Conservation (phyloP, 2,113 vertebrate genomes). For the Rhea pennata region DNA sequence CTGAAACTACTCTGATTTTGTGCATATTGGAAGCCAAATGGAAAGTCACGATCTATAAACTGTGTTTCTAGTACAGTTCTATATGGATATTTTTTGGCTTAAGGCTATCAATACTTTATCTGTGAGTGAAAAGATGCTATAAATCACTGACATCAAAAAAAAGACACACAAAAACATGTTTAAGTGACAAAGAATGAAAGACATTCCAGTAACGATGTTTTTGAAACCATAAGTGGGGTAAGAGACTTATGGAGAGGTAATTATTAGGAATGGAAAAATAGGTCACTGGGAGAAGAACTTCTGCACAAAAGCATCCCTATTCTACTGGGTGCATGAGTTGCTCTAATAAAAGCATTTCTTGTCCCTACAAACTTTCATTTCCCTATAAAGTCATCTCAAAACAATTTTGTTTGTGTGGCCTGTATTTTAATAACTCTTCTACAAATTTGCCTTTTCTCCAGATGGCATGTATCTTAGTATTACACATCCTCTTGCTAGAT, state of each 20-base stretch:
- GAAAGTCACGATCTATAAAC: rapidly evolving
- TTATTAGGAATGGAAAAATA: not conserved
- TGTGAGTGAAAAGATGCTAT: not conserved
- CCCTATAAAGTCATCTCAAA: not conserved
- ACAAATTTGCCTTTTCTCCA: not conserved
- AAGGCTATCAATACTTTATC: not conserved
- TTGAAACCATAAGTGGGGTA: not conserved
- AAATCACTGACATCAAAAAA: not conserved
- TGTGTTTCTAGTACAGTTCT: not conserved
- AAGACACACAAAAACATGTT: not conserved
- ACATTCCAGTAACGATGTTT: not conserved
- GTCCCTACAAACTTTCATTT: not conserved
- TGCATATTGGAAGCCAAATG: not conserved
- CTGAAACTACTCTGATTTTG: not conserved
- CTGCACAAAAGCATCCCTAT: not conserved
- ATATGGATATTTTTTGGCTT: not conserved
- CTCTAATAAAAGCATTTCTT: not conserved
- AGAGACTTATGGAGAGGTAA: not conserved
- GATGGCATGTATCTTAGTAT: not conserved
- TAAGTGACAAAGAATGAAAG: not conserved
- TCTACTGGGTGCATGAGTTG: not conserved
- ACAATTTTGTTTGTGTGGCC: not conserved
- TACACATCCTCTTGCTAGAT: not conserved
- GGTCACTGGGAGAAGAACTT: not conserved
- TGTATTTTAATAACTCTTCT: not conserved